phyloP scores from a whole-genome alignment of 2,113 vertebrate genomes.

The Xiphophorus maculatus region DNA sequence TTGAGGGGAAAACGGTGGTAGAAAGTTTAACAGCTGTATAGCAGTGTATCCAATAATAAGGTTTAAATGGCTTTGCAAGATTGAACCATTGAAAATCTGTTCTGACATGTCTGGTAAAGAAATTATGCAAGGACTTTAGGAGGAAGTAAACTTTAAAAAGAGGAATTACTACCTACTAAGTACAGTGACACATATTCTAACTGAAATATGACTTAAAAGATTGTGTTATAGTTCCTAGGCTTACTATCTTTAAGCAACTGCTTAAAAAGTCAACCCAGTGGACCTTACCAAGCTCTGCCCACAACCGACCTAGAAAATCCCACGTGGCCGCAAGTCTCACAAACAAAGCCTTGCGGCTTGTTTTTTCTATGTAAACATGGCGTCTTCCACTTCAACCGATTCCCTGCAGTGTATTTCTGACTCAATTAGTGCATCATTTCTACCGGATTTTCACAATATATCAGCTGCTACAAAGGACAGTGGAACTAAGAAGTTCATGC shows the following conservation, averaged over 20 bases:
- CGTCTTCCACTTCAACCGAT: too few species aligned
- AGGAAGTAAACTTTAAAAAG: conserved; percentile 16
- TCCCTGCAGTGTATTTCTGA: too few species aligned
- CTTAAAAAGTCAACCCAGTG: too few species aligned
- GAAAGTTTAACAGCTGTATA: not conserved
- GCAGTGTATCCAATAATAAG: not conserved
- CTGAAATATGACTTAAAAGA: not conserved
- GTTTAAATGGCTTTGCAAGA: not conserved
- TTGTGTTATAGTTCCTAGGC: not conserved
- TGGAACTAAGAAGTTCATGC: too few species aligned
- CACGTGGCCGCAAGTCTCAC: too few species aligned
- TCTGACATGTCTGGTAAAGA: not conserved
- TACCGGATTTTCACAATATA: too few species aligned
- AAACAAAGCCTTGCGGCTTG: too few species aligned
- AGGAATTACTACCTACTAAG: not conserved
- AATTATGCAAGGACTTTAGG: not conserved
- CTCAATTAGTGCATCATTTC: too few species aligned
- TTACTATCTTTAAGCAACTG: not conserved
- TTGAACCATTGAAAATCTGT: not conserved
- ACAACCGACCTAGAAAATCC: too few species aligned
- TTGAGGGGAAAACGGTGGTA: not conserved
- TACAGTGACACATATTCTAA: not conserved
- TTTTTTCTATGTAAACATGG: too few species aligned
- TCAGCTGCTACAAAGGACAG: too few species aligned
- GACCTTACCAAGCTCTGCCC: too few species aligned